phyloP scores from a whole-genome alignment of 2,888 invertebrate species.

The Ectemnius continuus region DNA sequence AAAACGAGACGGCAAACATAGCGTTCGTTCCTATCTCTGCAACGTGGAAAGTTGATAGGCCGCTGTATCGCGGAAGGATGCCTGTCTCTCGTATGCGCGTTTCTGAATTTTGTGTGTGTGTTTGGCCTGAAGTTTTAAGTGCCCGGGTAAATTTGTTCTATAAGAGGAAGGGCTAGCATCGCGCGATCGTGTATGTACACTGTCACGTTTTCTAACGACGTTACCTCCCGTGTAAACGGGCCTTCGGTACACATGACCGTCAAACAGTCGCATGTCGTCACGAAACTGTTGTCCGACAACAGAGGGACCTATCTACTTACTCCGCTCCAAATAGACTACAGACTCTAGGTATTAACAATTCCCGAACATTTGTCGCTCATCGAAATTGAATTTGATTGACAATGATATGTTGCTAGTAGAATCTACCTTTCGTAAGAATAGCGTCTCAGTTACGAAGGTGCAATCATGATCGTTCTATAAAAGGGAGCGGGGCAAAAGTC shows the following conservation, averaged over 20 bases:
- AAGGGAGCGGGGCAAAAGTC: slow-evolving; percentile 9
- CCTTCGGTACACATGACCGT: slow-evolving; percentile 60
- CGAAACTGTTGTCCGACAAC: slow-evolving; percentile 53
- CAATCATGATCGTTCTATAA: too few relatives aligned
- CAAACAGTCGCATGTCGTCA: slow-evolving; percentile 61
- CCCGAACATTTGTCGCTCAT: too few relatives aligned
- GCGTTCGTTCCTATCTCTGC: too few relatives aligned
- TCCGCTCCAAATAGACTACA: slow-evolving; percentile 9
- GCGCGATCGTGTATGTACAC: slow-evolving; percentile 60
- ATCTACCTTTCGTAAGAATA: background rate
- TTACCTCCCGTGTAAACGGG: slow-evolving; percentile 61
- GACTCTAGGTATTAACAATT: too few relatives aligned
- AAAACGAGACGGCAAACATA: too few relatives aligned
- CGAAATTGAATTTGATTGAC: too few relatives aligned
- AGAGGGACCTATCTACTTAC: slow-evolving; percentile 29
- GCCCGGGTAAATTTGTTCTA: slow-evolving; percentile 64
- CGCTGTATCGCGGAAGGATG: too few relatives aligned
- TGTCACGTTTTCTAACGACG: slow-evolving; percentile 66
- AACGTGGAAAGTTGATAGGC: too few relatives aligned
- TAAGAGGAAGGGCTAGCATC: slow-evolving; percentile 46
- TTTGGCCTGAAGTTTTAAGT: slow-evolving; percentile 55
- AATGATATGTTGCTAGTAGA: too few relatives aligned
- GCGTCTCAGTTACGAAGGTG: background rate
- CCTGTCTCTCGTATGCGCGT: background rate
- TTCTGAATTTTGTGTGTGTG: slow-evolving; percentile 48